Conservation (phyloP, 2,888 invertebrate species). For the Noctuana brunneofusca region DNA sequence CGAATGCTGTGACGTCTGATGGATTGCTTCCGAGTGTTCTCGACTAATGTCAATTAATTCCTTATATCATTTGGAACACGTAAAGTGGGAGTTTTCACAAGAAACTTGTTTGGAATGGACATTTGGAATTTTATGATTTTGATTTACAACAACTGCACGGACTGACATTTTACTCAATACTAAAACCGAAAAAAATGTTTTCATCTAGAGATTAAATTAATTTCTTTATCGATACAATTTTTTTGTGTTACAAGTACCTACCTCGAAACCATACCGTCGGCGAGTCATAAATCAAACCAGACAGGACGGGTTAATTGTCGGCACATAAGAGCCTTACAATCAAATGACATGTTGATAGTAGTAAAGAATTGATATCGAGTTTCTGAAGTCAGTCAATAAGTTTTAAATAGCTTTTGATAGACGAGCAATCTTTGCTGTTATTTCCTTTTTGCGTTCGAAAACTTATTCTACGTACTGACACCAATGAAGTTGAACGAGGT, state of each 20-base stretch:
- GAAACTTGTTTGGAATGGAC: not conserved
- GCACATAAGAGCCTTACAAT: constrained; percentile 45
- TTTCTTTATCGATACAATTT: not conserved
- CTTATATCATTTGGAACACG: constrained; percentile 16
- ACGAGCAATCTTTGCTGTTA: too few species aligned
- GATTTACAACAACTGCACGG: too few species aligned
- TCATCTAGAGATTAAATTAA: not conserved
- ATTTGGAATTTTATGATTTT: not conserved
- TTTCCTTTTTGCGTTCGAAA: too few species aligned
- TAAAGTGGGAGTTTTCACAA: constrained; percentile 5
- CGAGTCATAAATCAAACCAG: constrained; percentile 43
- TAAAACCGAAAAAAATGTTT: too few species aligned
- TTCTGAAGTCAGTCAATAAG: too few species aligned
- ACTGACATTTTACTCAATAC: too few species aligned
- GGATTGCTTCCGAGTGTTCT: constrained; percentile 30
- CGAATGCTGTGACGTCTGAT: constrained; percentile 24
- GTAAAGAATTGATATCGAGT: not conserved
- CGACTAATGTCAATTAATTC: constrained; percentile 33
- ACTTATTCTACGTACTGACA: too few species aligned
- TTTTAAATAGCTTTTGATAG: too few species aligned
- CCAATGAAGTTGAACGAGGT: too few species aligned
- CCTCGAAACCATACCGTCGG: not conserved
- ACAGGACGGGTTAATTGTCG: constrained; percentile 41
- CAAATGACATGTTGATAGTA: constrained; percentile 32
- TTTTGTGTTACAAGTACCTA: not conserved